phyloP scores from a whole-genome alignment of 2,113 vertebrate species.

The Siphamia tubifer region DNA sequence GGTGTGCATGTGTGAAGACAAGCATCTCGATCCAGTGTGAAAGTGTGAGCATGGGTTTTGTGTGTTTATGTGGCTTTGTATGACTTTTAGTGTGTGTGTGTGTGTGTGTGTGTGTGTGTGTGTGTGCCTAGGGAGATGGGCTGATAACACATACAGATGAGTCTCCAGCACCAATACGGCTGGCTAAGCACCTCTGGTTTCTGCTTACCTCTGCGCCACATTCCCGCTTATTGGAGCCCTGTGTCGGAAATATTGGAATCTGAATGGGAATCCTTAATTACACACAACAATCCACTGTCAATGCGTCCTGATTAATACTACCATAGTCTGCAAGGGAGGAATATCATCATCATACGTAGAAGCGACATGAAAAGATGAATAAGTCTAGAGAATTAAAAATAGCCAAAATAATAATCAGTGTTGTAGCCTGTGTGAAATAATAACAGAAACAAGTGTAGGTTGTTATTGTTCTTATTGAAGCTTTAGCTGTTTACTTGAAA shows the following conservation, averaged over 20 bases:
- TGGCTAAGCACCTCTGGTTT: slow-evolving; percentile 82
- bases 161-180: slow-evolving; percentile 69
- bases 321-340: slow-evolving; percentile 10
- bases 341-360: neutral
- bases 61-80: neutral
- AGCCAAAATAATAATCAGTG: neutral
- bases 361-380: neutral
- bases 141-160: slow-evolving; percentile 82
- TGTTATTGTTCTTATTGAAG: too few species aligned
- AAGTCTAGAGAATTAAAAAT: neutral
- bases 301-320: slow-evolving; percentile 58
- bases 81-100: slow-evolving; percentile 4
- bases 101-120: slow-evolving; percentile 7
- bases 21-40: slow-evolving; percentile 22
- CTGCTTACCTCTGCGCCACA: slow-evolving; percentile 77
- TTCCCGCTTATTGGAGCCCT: slow-evolving; percentile 45
- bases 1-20: slow-evolving; percentile 23
- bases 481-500: too few species aligned
- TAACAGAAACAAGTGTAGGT: too few species aligned
- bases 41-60: neutral
- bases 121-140: slow-evolving; percentile 70
- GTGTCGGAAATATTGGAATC: slow-evolving; percentile 60
- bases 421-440: neutral
- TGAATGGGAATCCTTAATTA: slow-evolving; percentile 74
- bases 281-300: slow-evolving; percentile 45